These are phyloP conservation scores for Urosaurus nigricauda DNA, from an alignment of 2,797 vertebrate species.

Conservation along the genomic window DNA sequence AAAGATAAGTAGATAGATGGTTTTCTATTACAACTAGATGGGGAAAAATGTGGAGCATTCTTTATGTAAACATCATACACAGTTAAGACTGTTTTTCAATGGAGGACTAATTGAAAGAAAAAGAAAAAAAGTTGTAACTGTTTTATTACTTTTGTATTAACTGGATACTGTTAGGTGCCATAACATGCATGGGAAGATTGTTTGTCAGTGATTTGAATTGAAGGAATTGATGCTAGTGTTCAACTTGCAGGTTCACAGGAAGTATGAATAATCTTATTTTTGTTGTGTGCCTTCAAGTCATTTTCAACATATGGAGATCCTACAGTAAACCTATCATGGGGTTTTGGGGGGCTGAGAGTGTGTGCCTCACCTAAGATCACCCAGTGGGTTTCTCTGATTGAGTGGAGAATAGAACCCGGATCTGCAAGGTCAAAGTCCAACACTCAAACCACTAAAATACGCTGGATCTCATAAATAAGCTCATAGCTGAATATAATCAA, in stretches of 20 bases:
- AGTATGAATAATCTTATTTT: neutral
- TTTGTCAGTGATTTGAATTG: neutral
- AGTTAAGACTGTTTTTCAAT: neutral
- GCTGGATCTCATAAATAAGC: neutral
- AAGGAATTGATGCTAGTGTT: neutral
- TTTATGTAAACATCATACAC: neutral
- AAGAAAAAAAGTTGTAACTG: neutral
- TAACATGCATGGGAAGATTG: neutral
- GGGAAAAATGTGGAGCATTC: neutral
- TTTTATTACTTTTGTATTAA: slow-evolving; percentile 14
- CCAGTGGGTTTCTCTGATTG: too few relatives aligned
- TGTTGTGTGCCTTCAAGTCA: too few relatives aligned
- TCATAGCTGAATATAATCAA: neutral
- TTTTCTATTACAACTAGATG: slow-evolving; percentile 35
- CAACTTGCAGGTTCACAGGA: neutral
- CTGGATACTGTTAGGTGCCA: neutral
- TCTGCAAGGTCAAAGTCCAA: too few relatives aligned
- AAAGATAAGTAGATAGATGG: neutral
- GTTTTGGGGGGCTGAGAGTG: too few relatives aligned
- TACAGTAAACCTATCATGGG: too few relatives aligned
- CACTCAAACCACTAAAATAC: too few relatives aligned
- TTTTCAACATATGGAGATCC: too few relatives aligned
- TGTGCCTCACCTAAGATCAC: too few relatives aligned
- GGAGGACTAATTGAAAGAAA: neutral
- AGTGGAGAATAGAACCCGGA: too few relatives aligned